Base-by-base conservation (phyloP, 2,888 invertebrate genomes). In the Ectropis crepuscularia region DNA sequence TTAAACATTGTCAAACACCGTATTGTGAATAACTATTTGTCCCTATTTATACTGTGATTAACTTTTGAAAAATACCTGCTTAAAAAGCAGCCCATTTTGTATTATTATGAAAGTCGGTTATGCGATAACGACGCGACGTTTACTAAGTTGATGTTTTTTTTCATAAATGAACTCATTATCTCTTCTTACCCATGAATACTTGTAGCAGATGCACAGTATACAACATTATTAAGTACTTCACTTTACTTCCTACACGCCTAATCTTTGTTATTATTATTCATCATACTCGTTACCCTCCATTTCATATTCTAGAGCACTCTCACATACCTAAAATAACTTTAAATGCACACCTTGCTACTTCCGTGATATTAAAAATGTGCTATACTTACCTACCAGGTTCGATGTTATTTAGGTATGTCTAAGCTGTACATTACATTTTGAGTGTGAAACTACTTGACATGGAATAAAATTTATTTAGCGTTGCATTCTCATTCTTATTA, bases 381-480 rank as follows among this genome's bases (percentile, higher is more conserved):
- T 80, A 71, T 74, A 79, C 78, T 80, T 77, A 78, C 82, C 16
- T 28, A 28, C 16, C 16, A 79, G 82, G 80, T 81, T 82, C 74
- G 77, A 80, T 76, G 79, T 81, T 70, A 57, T 66, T 60, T 62
- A 63, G 60, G 47, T 67, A 53, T 70, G 51, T 51, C 51, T 51
- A 70, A 70, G 67, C 67, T 74, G 67, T 70, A 72, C 75, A 81
- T 81, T 85, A 77, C 80, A 81, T 78, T 83, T 86, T 85, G 85
- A 84, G 86, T 86, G 86, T 86, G 86, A 83, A 86, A 85, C 80
- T 81, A 79, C 81, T 86, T 86, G 86, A 86, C 83, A 86, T 84
- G 82, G 83, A 87, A 87, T 87, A 86, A 86, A 87, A 85, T 86
- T 84, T 87, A 87, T 87, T 87, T 86, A 86, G 87, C 87, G 87